Evolutionary conservation across 2,888 invertebrate genomes (phyloP).

Genomic region (Leptothorax acervorum): DNA sequence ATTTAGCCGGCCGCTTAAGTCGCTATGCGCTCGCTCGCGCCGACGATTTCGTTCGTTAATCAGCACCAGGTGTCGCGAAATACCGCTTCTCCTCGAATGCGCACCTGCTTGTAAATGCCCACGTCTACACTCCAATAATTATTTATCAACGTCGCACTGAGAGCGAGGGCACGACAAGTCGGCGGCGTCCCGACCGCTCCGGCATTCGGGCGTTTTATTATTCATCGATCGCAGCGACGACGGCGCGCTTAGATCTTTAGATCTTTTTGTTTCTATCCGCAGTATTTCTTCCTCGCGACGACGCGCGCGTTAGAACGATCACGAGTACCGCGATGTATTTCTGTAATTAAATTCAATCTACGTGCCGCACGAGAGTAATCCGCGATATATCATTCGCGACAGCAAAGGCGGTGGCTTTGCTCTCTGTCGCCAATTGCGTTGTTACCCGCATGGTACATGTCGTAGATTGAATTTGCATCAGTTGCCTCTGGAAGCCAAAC

Average conservation of each 20-base stretch:
- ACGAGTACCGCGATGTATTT: background rate
- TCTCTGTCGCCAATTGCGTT: background rate
- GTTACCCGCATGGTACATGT: background rate
- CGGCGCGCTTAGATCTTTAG: conserved; percentile 22
- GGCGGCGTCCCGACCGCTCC: conserved; percentile 18
- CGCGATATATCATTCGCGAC: conserved; percentile 10
- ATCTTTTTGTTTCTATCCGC: conserved; percentile 19
- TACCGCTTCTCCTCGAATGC: conserved; percentile 42
- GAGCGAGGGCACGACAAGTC: conserved; percentile 54
- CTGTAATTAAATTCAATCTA: conserved; percentile 30
- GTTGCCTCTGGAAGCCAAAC: background rate
- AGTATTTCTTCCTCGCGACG: conserved; percentile 2
- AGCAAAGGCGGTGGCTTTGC: background rate
- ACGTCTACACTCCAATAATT: conserved; percentile 71
- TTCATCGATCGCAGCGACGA: conserved; percentile 51
- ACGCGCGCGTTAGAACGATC: background rate
- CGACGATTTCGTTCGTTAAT: conserved; percentile 76
- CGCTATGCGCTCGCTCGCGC: conserved; percentile 67
- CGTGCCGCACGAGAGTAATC: background rate
- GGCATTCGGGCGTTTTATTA: conserved; percentile 48
- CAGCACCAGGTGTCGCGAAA: conserved; percentile 74
- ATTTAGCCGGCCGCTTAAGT: conserved; percentile 74
- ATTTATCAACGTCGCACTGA: conserved; percentile 72
- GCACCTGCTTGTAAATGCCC: conserved; percentile 71
- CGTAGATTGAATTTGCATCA: conserved; percentile 16